These are phyloP conservation scores for Brenthis ino DNA, from an alignment of 2,888 invertebrate species.

Conservation along the genomic window DNA sequence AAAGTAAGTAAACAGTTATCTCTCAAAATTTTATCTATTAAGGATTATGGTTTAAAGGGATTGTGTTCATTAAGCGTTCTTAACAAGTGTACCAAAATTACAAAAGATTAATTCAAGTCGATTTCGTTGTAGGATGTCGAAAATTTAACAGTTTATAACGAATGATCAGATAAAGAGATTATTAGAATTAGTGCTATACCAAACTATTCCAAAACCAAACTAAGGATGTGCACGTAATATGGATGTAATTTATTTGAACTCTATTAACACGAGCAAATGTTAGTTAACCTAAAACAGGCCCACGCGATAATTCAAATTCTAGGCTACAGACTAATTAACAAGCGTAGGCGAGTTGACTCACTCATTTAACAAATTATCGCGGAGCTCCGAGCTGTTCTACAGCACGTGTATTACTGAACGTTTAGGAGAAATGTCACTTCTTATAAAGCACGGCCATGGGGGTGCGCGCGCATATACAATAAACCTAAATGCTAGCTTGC, in stretches of 20 bases:
- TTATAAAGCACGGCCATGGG: conserved; percentile 64
- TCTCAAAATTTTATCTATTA: conserved; percentile 22
- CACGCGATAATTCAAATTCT: conserved; percentile 67
- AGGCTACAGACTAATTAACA: conserved; percentile 71
- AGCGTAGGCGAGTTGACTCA: conserved; percentile 69
- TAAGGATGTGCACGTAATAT: conserved; percentile 30
- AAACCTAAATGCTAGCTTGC: conserved; percentile 72
- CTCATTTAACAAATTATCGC: conserved; percentile 51
- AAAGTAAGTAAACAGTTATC: conserved; percentile 26
- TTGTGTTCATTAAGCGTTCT: conserved; percentile 18
- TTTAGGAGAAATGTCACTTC: conserved; percentile 53
- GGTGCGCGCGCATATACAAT: conserved; percentile 78
- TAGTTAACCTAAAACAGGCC: conserved; percentile 51
- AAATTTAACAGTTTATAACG: not conserved
- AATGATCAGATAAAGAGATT: not conserved
- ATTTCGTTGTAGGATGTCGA: not conserved
- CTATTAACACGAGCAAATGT: conserved; percentile 51
- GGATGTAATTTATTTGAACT: conserved; percentile 48
- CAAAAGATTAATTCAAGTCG: conserved; percentile 19
- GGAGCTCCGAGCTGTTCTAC: conserved; percentile 44
- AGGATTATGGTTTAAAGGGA: conserved; percentile 24
- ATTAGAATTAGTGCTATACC: not conserved
- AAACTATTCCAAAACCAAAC: conserved; percentile 17
- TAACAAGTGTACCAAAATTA: conserved; percentile 21
- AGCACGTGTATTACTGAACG: conserved; percentile 64